phyloP scores from a whole-genome alignment of 2,113 vertebrate genomes.

The Saccopteryx leptura region DNA sequence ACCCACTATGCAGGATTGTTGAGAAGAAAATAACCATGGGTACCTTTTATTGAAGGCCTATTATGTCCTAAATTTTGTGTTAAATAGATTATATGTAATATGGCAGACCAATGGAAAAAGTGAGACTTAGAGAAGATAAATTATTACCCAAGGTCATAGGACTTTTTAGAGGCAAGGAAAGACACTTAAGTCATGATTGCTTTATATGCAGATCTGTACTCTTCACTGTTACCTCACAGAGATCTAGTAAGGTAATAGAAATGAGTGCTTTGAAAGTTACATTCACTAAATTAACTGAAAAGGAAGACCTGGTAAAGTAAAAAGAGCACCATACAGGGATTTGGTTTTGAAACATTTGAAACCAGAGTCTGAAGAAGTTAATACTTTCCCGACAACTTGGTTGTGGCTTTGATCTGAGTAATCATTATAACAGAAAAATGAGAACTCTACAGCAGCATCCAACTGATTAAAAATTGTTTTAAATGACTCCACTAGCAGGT shows the following conservation, averaged over 20 bases:
- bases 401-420: background rate
- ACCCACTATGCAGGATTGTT: background rate
- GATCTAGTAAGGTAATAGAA: background rate
- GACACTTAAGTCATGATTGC: conserved; percentile 23
- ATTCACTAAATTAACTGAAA: conserved; percentile 12
- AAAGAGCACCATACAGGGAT: background rate
- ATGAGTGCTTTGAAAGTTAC: conserved; percentile 22
- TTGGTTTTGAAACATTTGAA: conserved; percentile 35
- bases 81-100: conserved; percentile 42
- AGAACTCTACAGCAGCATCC: background rate
- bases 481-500: background rate
- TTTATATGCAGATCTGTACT: conserved; percentile 29
- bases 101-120: background rate
- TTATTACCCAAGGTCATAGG: background rate
- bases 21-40: background rate
- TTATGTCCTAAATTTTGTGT: background rate
- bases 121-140: background rate
- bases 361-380: background rate
- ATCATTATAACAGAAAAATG: conserved; percentile 46
- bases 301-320: background rate
- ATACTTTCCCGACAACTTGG: background rate
- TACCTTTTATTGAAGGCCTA: background rate
- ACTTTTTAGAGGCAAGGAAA: background rate
- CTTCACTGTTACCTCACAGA: conserved; percentile 19
- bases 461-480: background rate